Evolutionary conservation across 2,113 vertebrate genomes (phyloP).

Genomic region (Ictalurus furcatus): DNA sequence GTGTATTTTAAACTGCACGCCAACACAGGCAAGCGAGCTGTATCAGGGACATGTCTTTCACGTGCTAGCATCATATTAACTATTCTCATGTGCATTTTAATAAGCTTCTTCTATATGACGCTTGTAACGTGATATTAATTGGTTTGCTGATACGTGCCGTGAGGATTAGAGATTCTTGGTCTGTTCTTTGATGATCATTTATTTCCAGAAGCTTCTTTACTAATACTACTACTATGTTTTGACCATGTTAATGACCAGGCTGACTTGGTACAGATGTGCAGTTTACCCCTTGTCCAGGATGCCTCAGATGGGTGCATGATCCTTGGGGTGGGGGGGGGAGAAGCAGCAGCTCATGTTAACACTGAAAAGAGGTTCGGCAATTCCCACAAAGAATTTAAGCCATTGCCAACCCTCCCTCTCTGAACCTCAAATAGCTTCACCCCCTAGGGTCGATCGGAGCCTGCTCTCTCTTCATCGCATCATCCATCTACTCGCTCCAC

Average conservation of each 20-base stretch:
- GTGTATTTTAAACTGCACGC: neutral
- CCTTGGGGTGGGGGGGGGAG: neutral
- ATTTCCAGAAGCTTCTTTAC: conserved; percentile 5
- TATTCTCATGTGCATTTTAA: neutral
- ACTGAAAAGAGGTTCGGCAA: neutral
- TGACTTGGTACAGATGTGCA: neutral
- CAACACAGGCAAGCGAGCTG: neutral
- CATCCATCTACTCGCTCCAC: conserved; percentile 49
- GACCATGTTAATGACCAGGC: neutral
- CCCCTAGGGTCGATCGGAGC: conserved; percentile 45
- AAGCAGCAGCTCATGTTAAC: neutral
- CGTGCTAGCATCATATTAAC: neutral
- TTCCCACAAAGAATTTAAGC: conserved; percentile 35
- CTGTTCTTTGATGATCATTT: neutral
- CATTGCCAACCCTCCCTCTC: conserved; percentile 25
- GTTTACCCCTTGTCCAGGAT: neutral
- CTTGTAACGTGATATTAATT: neutral
- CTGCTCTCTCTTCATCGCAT: conserved; percentile 49
- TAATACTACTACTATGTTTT: neutral
- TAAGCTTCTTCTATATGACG: neutral
- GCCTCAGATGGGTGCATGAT: neutral
- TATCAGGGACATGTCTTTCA: neutral
- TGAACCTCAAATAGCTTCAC: conserved; percentile 44
- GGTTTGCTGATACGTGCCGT: neutral
- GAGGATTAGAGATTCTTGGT: neutral